Evolutionary conservation across 2,113 vertebrate species (phyloP).

Genomic region (Corythoichthys intestinalis): DNA sequence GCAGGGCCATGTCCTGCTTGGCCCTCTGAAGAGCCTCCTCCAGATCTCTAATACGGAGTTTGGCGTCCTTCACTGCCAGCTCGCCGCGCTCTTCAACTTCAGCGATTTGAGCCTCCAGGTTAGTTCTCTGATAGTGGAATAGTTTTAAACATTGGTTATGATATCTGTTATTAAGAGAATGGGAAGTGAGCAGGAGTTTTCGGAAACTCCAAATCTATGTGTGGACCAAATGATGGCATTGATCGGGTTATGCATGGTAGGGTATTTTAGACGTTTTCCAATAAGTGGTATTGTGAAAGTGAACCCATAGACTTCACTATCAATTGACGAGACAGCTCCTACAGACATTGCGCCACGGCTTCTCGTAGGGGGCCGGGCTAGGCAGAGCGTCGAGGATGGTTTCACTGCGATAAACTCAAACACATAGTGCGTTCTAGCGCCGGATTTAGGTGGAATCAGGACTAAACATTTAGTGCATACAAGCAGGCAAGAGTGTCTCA

Average conservation of each 20-base stretch:
- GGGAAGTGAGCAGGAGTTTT: neutral
- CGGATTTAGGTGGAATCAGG: no score
- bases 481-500: no score
- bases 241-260: neutral
- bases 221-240: neutral
- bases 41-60: conserved; percentile 76
- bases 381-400: no score
- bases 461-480: no score
- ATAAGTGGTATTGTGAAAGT: neutral
- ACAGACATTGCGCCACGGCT: no score
- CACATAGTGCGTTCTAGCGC: no score
- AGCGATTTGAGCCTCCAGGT: conserved; percentile 77
- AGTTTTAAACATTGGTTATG: neutral
- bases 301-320: no score
- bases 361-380: no score
- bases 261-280: no score
- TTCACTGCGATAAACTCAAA: no score
- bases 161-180: neutral
- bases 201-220: no score
- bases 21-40: conserved; percentile 82
- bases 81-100: conserved; percentile 86
- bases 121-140: conserved; percentile 48
- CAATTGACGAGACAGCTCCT: no score
- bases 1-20: conserved; percentile 86
- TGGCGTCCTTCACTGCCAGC: conserved; percentile 82